Percentiles rank a stretch among this genome's conserved stretches.
These are phyloP conservation scores for Fragum sueziense DNA, from an alignment of 2,888 invertebrate genomes.

Conservation along the genomic window DNA sequence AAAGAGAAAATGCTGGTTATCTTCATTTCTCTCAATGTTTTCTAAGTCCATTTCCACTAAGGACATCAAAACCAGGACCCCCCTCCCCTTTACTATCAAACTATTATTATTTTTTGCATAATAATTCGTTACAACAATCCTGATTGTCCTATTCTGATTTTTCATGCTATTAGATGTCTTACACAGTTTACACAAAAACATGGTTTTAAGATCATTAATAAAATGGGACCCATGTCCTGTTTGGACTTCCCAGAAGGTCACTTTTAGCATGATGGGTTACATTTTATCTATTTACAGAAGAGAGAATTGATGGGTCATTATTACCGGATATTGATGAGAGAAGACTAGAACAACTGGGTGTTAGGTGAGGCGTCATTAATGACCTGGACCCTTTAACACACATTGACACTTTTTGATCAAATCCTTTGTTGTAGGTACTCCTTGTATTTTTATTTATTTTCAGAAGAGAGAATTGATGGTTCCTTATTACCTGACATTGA, in stretches of 20 bases:
- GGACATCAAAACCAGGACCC: too few species aligned
- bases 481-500: conserved; percentile 40
- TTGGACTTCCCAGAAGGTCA: neutral
- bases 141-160: neutral
- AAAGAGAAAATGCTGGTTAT: too few species aligned
- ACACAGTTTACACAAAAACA: neutral
- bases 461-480: conserved; percentile 54
- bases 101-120: too few species aligned
- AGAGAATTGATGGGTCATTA: conserved; percentile 47
- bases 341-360: conserved; percentile 45
- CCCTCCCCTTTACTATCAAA: too few species aligned
- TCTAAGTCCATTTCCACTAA: too few species aligned
- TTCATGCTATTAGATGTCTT: too few species aligned
- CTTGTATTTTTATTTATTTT: too few species aligned
- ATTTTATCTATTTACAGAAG: conserved; percentile 24
- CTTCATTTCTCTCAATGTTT: too few species aligned
- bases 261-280: neutral
- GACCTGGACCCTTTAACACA: too few species aligned
- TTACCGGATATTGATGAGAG: conserved; percentile 46
- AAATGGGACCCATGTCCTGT: neutral
- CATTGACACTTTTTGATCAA: too few species aligned
- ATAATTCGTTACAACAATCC: too few species aligned
- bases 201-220: neutral
- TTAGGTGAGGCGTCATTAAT: conserved; percentile 58
- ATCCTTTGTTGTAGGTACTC: too few species aligned